A percentile compares a stretch with the other conserved stretches of the same genome.
phyloP scores from a whole-genome alignment of 2,113 vertebrate species.

The Axis porcinus region DNA sequence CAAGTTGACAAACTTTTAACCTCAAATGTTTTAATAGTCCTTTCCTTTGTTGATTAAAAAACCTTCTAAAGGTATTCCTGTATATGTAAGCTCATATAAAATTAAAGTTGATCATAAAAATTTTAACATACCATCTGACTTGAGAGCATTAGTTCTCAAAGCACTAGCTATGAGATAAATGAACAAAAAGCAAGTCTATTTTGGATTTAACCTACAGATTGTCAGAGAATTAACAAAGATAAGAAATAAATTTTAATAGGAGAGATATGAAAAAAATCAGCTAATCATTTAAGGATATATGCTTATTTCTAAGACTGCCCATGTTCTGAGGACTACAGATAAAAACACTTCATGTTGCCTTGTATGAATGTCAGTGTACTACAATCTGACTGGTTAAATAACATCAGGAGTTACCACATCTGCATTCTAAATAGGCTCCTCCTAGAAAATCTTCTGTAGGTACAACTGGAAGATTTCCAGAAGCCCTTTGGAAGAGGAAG shows the following conservation, averaged over 20 bases:
- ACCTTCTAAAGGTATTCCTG: not conserved
- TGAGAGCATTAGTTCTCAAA: not conserved
- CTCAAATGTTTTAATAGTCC: not conserved
- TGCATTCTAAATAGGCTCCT: not conserved
- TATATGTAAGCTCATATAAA: not conserved
- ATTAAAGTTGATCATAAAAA: not conserved
- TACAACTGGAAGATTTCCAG: not conserved
- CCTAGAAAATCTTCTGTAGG: not conserved
- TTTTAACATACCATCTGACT: not conserved
- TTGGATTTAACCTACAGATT: not conserved
- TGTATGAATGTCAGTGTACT: not conserved
- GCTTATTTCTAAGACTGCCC: not conserved
- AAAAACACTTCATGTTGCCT: not conserved
- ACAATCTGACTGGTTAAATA: not conserved
- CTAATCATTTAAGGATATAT: not conserved
- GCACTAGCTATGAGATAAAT: not conserved
- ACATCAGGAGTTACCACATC: not conserved
- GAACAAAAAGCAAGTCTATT: not conserved
- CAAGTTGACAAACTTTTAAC: not conserved
- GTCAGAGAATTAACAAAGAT: not conserved
- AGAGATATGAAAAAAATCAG: not conserved
- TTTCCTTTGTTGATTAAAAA: not conserved
- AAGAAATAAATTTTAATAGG: not conserved
- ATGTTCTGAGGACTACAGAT: not conserved
- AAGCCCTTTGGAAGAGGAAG: not conserved